These are phyloP conservation scores for Romanogobio albipinnatus DNA, from an alignment of 2,113 vertebrate species.

Conservation along the genomic window DNA sequence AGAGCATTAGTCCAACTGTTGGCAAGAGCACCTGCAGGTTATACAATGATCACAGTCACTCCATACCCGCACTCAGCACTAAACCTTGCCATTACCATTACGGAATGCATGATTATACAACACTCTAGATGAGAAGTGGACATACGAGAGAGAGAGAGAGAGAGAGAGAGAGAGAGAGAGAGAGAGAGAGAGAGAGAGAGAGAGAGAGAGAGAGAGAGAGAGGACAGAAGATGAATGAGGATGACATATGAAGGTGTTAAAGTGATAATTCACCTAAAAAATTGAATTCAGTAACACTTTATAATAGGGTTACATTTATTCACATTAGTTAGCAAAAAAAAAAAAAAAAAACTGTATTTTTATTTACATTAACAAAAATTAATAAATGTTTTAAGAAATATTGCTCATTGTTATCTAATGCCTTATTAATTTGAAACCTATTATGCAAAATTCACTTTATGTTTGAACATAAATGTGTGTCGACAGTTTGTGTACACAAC, in stretches of 20 bases:
- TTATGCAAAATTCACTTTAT: too few relatives aligned
- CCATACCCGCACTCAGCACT: slow-evolving; percentile 33
- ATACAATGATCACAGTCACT: slow-evolving; percentile 38
- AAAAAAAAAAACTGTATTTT: too few relatives aligned
- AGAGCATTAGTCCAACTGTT: background rate
- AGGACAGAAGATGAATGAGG: background rate
- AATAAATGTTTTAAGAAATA: background rate
- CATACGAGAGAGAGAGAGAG: slow-evolving; percentile 4
- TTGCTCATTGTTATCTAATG: background rate
- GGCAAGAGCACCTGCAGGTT: background rate
- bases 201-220: background rate
- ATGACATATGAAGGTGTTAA: background rate
- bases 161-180: background rate
- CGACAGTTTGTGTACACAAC: too few relatives aligned
- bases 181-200: slow-evolving; percentile 15
- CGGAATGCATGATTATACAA: slow-evolving; percentile 19
- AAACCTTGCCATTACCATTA: slow-evolving; percentile 38
- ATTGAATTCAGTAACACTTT: background rate
- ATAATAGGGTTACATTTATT: background rate
- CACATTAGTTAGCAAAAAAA: background rate
- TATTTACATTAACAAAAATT: background rate
- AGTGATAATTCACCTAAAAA: background rate
- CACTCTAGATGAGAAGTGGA: slow-evolving; percentile 23
- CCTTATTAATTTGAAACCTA: too few relatives aligned
- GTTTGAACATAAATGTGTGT: too few relatives aligned